Evolutionary conservation across 2,888 invertebrate species (phyloP), one percentile per base, ranked within the genome.

Genomic region (Trachelus stipa): DNA sequence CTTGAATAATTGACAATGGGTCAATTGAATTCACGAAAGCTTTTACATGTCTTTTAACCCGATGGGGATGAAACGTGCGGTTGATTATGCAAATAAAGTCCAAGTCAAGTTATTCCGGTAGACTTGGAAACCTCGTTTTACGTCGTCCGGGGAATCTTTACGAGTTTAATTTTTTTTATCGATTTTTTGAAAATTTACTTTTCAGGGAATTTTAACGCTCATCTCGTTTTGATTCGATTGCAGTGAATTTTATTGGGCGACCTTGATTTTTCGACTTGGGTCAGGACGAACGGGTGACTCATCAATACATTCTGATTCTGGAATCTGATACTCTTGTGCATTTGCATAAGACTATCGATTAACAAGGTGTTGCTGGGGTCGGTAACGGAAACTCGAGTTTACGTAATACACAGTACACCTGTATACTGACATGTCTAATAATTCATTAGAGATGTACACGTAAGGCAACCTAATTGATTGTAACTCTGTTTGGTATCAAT

Each of bases 271-370:
- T 15, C 6, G 15, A 6, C 2, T 6, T 23, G 9, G 56, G 0
- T 56, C 23, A 56, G 56, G 23, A 56, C 23, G 11, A 34, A 30
- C 15, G 30, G 30, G 3, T n/a, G 30, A 71, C 34, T 34, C 71
- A 0, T n/a, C 11, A 3, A 71, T 71, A 23, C 11, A 34, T 33
- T 23, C 30, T 23, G 30, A 71, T 71, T 71, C 30, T 34, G 71
- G 12, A 33, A 34, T 4, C 12, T 6, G 71, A 71, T 30, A 71
- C 2, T 12, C 30, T 15, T 23, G 9, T 6, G 71, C 71, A 30
- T 71, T 71, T 71, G 71, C 71, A 71, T 71, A 71, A 71, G 71
- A 34, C 71, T 71, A 71, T 71, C 71, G 23, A 34, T 71, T 71
- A 71, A 30, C 71, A 15, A n/a, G 71, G 30, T 30, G 71, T 30